Percentiles rank a stretch among this genome's conserved stretches.
Conservation (phyloP, 2,113 vertebrate species). For the Alosa alosa region DNA sequence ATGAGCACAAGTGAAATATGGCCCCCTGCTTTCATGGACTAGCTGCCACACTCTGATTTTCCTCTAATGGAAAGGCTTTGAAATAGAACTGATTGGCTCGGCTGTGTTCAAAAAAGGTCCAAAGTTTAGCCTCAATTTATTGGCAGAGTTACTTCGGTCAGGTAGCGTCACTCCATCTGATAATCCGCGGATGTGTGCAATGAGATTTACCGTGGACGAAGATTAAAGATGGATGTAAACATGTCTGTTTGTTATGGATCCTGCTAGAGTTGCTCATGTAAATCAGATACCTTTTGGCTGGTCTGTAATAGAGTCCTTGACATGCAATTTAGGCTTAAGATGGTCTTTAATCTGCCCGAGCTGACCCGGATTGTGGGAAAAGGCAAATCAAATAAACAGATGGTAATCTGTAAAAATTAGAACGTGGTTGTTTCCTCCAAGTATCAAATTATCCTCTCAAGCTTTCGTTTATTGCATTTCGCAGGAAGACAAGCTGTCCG, state of each 20-base stretch:
- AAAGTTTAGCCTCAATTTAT: neutral
- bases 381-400: constrained; percentile 67
- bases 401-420: constrained; percentile 64
- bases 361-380: constrained; percentile 57
- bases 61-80: neutral
- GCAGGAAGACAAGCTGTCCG: constrained; percentile 39
- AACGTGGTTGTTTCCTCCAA: constrained; percentile 52
- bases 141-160: neutral
- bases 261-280: constrained; percentile 50
- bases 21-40: constrained; percentile 1
- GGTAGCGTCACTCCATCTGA: neutral
- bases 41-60: neutral
- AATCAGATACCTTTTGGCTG: constrained; percentile 36
- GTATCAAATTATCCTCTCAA: constrained; percentile 51
- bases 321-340: constrained; percentile 59
- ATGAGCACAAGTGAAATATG: neutral
- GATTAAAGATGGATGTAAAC: constrained; percentile 54
- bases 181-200: constrained; percentile 20
- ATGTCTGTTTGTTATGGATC: constrained; percentile 54
- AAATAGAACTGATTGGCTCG: neutral
- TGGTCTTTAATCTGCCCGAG: constrained; percentile 62
- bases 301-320: constrained; percentile 60
- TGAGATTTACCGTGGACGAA: constrained; percentile 30
- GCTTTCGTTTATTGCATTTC: constrained; percentile 44
- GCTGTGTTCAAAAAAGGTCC: neutral